Base-by-base conservation (phyloP, 2,797 vertebrate genomes). In the Clarias laeviceps region DNA sequence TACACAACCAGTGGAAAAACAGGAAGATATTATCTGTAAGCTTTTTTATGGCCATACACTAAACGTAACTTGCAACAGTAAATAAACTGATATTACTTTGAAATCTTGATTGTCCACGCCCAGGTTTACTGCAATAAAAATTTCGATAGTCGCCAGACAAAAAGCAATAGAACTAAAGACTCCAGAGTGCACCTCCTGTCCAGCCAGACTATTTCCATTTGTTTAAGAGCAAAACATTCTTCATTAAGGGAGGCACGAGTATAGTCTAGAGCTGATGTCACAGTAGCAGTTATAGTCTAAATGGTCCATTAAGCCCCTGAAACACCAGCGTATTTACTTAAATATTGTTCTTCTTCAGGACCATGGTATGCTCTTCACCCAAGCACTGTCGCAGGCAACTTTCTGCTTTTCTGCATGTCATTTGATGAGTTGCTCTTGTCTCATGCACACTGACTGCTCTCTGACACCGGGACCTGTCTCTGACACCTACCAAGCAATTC, bases 221-320 rank as follows among this genome's bases (percentile, higher is more conserved):
- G 3, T 66, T 56, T 79, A 37, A 82, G 29, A 61, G 34, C 73
- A 80, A 80, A n/a, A 83, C 20, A 80, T 74, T 66, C 45, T 81
- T 84, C 29, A 76, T 84, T 87, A 84, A 76, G 69, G 78, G 61
- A 57, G 82, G 34, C 61, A 81, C 81, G 34, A 81, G 78, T 87
- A 50, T 50, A 27, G 56, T 76, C 50, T 68, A 54, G 72, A 76
- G 29, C 74, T 86, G 85, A 83, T 72, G 69, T 66, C 45, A 76
- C 17, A 80, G 66, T 80, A 83, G 85, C 77, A 84, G 29, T 87
- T 87, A 61, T 24, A 73, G 76, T 20, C 82, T 76, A 76, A 83
- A 87, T 84, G 69, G 69, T 37, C 82, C 27, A 80, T 84, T 76
- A 81, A 57, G 69, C 27, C 37, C 45, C 34, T 81, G 15, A 84